phyloP scores from a whole-genome alignment of 1,140 invertebrate genomes.

The Cyrtorhinus lividipennis region DNA sequence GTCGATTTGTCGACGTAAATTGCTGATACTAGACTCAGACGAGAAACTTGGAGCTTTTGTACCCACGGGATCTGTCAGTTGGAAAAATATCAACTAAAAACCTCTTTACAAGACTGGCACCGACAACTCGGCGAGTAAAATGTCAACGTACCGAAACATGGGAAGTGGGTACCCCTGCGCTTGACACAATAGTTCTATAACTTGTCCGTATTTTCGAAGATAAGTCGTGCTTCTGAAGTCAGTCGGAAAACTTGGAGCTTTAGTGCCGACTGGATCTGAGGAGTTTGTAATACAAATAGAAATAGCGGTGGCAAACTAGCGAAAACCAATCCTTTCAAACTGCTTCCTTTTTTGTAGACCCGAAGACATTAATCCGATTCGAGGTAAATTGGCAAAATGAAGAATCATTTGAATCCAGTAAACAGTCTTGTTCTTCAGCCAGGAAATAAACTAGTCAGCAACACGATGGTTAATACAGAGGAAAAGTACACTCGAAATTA shows the following conservation, averaged over 20 bases:
- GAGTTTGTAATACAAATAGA: no score
- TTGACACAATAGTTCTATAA: conserved; percentile 16
- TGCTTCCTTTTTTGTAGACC: no score
- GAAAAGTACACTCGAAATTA: no score
- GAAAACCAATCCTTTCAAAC: no score
- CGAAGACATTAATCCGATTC: no score
- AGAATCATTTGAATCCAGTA: no score
- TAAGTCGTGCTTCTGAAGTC: conserved; percentile 30
- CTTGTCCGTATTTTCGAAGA: conserved; percentile 26
- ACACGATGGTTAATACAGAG: no score
- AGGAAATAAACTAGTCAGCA: no score
- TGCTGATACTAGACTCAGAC: conserved; percentile 19
- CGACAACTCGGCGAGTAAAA: no score
- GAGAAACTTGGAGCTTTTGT: conserved; percentile 38
- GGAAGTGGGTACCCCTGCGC: conserved; percentile 30
- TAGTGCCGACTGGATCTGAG: conserved; percentile 41
- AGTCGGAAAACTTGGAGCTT: conserved; percentile 35
- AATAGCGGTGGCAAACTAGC: no score
- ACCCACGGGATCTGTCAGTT: conserved; percentile 35
- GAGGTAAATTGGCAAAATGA: no score
- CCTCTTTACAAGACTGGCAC: not conserved
- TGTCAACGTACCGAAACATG: conserved; percentile 33
- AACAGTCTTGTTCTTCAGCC: no score
- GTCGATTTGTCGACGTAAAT: conserved; percentile 18
- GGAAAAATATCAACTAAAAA: conserved; percentile 31